Conservation (phyloP, 2,888 invertebrate species). For the Rhingia rostrata region DNA sequence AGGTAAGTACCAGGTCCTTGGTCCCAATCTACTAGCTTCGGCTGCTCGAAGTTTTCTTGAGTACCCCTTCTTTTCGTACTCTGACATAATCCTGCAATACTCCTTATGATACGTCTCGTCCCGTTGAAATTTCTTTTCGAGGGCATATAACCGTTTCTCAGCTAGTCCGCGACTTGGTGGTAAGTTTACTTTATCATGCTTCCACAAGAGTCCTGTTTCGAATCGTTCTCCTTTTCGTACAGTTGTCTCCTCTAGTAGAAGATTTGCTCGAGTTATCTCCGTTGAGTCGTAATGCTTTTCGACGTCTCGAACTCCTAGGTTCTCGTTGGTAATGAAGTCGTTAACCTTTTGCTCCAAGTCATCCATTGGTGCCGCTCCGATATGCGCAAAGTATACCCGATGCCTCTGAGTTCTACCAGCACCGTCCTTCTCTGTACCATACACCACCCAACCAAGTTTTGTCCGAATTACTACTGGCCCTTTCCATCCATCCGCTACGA, state of each 20-base stretch:
- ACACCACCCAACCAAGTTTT: constrained; percentile 2
- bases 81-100: constrained; percentile 57
- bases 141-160: constrained; percentile 43
- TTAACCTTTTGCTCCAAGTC: constrained; percentile 1
- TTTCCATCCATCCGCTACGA: constrained; percentile 7
- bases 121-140: constrained; percentile 65
- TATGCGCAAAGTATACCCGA: background rate
- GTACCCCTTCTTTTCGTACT: too few relatives aligned
- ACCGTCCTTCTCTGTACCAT: background rate
- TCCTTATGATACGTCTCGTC: constrained; percentile 47
- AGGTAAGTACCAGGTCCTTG: constrained; percentile 17
- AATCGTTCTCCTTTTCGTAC: constrained; percentile 17
- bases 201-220: constrained; percentile 53
- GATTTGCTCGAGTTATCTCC: constrained; percentile 9
- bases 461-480: background rate
- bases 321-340: background rate
- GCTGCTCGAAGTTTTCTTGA: too few relatives aligned
- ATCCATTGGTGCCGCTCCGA: background rate
- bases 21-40: too few relatives aligned
- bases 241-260: constrained; percentile 9
- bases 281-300: constrained; percentile 6
- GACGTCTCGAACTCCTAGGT: background rate
- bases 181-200: constrained; percentile 5
- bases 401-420: background rate
- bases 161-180: constrained; percentile 64